A percentile compares a stretch with the other conserved stretches of the same genome.
Conservation (phyloP, 2,888 invertebrate genomes). For the Lasioglossum zephyrum region DNA sequence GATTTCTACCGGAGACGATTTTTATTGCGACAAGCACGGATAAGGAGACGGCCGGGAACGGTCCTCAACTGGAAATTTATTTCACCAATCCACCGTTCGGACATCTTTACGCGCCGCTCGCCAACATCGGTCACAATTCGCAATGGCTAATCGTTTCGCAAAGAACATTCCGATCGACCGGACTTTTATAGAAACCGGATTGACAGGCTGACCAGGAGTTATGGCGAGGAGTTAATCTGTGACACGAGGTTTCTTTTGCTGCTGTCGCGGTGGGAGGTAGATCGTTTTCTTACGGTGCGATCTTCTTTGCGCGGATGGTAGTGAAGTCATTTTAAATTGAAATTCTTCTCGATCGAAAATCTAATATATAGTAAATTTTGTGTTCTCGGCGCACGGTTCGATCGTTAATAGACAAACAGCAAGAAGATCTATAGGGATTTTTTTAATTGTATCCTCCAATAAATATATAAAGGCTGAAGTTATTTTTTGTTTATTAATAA, state of each 20-base stretch:
- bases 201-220: not conserved
- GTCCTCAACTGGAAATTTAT: not conserved
- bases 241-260: not conserved
- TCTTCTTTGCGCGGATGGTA: too few species aligned
- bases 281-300: not conserved
- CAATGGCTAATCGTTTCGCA: not conserved
- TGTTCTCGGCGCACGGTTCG: too few species aligned
- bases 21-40: not conserved
- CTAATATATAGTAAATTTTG: too few species aligned
- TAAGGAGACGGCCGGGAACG: not conserved
- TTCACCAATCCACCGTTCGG: slow-evolving; percentile 3
- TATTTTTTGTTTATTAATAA: too few species aligned
- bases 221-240: slow-evolving; percentile 4
- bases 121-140: not conserved
- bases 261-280: not conserved
- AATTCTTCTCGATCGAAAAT: too few species aligned
- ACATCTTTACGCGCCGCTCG: not conserved
- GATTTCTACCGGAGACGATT: not conserved
- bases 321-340: too few species aligned
- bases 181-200: not conserved
- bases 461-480: too few species aligned
- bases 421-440: too few species aligned
- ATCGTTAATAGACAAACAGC: too few species aligned
- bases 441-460: too few species aligned
- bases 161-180: not conserved